Evolutionary conservation across 2,797 vertebrate species (phyloP).

Genomic region (Coregonus sp.): DNA sequence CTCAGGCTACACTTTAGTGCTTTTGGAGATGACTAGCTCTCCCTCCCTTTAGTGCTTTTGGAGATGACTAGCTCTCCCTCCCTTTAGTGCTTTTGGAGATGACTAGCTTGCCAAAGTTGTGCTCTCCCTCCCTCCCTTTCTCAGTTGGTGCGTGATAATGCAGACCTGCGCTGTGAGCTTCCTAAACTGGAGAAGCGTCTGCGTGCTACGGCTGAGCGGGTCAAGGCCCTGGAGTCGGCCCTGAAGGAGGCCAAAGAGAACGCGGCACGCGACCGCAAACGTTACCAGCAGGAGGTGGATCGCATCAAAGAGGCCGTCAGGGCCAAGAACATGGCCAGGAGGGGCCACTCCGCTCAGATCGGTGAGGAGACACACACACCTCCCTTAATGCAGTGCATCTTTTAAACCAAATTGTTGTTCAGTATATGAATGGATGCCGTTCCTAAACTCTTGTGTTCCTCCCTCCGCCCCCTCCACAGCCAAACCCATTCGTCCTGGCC

Average conservation of each 20-base stretch:
- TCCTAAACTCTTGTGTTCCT: not conserved
- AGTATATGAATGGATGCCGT: no score
- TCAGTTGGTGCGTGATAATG: slow-evolving; percentile 96
- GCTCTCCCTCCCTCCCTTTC: not conserved
- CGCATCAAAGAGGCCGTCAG: slow-evolving; percentile 97
- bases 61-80: not conserved
- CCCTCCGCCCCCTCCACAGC: slow-evolving; percentile 54
- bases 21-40: not conserved
- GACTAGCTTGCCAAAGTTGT: not conserved
- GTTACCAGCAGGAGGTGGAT: slow-evolving; percentile 96
- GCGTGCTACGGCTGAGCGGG: slow-evolving; percentile 93
- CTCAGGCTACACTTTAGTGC: not conserved
- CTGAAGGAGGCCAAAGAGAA: slow-evolving; percentile 99
- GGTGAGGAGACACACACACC: slow-evolving; percentile 62
- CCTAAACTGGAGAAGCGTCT: slow-evolving; percentile 97
- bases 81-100: not conserved
- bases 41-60: not conserved
- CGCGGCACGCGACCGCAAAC: slow-evolving; percentile 92
- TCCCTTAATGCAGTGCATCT: no score
- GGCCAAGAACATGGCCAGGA: slow-evolving; percentile 97
- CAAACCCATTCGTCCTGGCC: slow-evolving; percentile 95
- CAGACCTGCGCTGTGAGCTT: slow-evolving; percentile 97
- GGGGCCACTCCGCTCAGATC: slow-evolving; percentile 94
- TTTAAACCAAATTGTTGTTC: no score
- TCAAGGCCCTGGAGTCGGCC: slow-evolving; percentile 95